phyloP scores from a whole-genome alignment of 2,113 vertebrate genomes.

The Fukomys damarensis region DNA sequence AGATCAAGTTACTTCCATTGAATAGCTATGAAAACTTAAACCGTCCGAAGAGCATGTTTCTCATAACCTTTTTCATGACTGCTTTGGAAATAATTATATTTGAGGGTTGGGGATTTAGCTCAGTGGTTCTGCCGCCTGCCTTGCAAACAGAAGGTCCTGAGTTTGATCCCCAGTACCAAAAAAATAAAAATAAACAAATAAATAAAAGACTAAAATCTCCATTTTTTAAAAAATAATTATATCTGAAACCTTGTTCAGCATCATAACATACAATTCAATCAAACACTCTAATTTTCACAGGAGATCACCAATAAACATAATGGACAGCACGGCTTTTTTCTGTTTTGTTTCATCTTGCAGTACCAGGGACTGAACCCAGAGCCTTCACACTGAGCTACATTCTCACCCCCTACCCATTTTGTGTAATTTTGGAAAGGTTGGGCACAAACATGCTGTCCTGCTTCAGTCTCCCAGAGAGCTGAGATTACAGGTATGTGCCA shows the following conservation, averaged over 20 bases:
- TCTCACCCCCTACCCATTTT: not conserved
- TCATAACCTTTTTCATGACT: constrained; percentile 9
- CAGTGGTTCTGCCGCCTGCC: too few species aligned
- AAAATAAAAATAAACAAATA: too few species aligned
- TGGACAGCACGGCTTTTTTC: not conserved
- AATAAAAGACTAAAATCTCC: too few species aligned
- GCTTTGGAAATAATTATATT: constrained; percentile 35
- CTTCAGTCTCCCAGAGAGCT: not conserved
- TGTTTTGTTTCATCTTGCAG: not conserved
- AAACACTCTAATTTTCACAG: not conserved
- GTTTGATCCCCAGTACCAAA: too few species aligned
- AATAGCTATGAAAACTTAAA: constrained; percentile 52
- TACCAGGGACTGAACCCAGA: too few species aligned
- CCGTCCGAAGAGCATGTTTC: not conserved
- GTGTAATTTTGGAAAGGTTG: not conserved
- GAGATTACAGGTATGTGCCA: not conserved
- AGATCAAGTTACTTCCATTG: not conserved
- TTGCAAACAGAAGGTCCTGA: too few species aligned
- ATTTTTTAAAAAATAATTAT: too few species aligned
- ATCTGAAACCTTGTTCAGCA: constrained; percentile 10
- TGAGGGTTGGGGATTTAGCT: too few species aligned
- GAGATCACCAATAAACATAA: not conserved
- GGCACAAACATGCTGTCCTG: not conserved
- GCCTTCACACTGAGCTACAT: not conserved
- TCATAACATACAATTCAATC: constrained; percentile 58